Evolutionary conservation across 2,113 vertebrate species (phyloP), one percentile per base, ranked within the genome.

Genomic region (Pipra filicauda): DNA sequence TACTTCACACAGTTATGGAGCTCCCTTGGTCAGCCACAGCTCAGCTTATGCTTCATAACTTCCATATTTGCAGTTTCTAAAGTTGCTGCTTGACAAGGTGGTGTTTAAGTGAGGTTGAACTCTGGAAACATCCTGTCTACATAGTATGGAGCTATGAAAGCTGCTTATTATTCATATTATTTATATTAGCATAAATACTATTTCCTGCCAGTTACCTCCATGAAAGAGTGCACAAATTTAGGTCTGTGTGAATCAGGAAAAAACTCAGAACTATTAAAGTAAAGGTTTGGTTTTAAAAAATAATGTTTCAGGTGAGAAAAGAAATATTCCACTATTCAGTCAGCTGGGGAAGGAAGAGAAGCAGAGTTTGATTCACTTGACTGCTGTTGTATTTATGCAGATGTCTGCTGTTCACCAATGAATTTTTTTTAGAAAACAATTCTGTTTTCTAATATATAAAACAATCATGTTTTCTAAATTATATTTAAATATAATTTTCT

Each of bases 1-100:
- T 31, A 4, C 17, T 21, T 46, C 22, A 30, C 3, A 13, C 18
- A 3, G 4, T 26, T 35, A 41, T 0, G 2, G 78, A 0, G 0
- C 65, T 95, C 80, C 39, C 75, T 26, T 1, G 4, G 46, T 6
- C 39, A 80, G 26, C 49, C 0, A 1, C 51, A 83, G 51, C 59
- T 71, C 31, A 52, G 55, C 48, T 69, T 55, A 43, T 18, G 6
- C 37, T 76, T 91, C 26, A 48, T 51, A 31, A 11, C 48, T 87
- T 69, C 65, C 35, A 14, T 19, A 13, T 65, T 71, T 70, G 39
- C 43, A 51, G 33, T 22, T 85, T 51, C 49, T 84, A 15, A 64
- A 70, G 49, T 35, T 0, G 1, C 35, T 82, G 14, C 46, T 79
- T 77, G 57, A 66, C 62, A 88, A 59, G 26, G 39, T 78, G 37